Evolutionary conservation across 2,797 vertebrate genomes (phyloP), one percentile per base, ranked within the genome.

Genomic region (Apogon hyalosoma): DNA sequence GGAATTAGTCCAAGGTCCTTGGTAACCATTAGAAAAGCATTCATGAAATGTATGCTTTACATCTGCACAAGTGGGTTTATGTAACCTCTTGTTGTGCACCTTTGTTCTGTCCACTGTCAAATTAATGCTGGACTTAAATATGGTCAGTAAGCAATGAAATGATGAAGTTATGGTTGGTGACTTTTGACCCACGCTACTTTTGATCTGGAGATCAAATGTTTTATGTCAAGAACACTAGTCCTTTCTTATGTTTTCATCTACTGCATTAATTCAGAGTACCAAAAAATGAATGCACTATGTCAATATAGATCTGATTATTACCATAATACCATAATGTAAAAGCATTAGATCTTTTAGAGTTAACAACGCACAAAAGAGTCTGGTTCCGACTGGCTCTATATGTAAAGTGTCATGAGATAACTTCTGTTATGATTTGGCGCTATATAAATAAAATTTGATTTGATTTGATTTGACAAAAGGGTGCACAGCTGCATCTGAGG

Each of bases 1-100:
- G 49, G 63, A 69, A 71, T 74, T 14, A 79, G 60, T 74, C 50
- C 42, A 53, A 43, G 54, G 53, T 57, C 41, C 45, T 24, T 4
- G 4, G 60, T 52, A 56, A 42, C 33, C 28, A 18, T 6, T 71
- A 80, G 72, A 77, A 61, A 79, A 76, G 50, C 33, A 55, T 48
- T 45, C 21, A 11, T 45, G 16, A 43, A 57, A 12, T 18, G 12
- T 16, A 3, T 64, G 41, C 63, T 73, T 74, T 76, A 9, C 73
- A 62, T 73, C 12, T 40, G 39, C 50, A 53, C 39, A 48, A 62
- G 36, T 12, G 1, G 14, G 11, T 28, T 58, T 48, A 49, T 28
- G 18, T 12, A 4, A 33, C 1, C 31, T 33, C 7, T 33, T 33
- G 7, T 8, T 33, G n/a, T 6, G 0, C 10, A 57, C 50, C n/a